Conservation (phyloP, 2,113 vertebrate genomes). For the Elephas maximus region DNA sequence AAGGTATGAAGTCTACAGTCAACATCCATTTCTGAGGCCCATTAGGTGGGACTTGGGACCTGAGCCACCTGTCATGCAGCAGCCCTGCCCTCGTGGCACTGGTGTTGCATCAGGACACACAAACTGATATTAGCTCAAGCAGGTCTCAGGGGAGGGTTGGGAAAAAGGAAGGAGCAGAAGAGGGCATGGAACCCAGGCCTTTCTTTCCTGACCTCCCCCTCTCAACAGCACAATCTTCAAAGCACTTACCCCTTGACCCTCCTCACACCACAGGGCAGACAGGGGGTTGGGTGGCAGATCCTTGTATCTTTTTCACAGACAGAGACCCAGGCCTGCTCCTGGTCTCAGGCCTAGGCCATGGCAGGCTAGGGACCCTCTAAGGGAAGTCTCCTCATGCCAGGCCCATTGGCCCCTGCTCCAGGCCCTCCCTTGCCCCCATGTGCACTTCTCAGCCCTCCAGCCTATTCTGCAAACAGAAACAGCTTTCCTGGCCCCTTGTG, state of each 20-base stretch:
- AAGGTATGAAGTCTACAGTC: neutral
- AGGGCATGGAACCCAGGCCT: neutral
- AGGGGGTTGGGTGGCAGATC: neutral
- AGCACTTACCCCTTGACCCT: too few species aligned
- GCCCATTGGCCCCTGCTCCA: too few species aligned
- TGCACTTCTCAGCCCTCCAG: too few species aligned
- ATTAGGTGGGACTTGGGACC: neutral
- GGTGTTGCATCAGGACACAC: neutral
- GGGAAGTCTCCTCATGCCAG: too few species aligned
- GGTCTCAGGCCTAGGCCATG: neutral
- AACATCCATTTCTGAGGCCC: neutral
- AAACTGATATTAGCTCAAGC: neutral
- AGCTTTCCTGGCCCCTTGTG: too few species aligned
- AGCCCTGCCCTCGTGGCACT: neutral
- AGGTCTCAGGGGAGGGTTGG: neutral
- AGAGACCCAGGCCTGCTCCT: neutral
- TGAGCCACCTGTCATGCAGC: neutral
- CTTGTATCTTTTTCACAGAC: neutral
- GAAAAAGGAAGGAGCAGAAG: neutral
- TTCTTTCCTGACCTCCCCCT: neutral
- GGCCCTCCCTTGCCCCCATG: too few species aligned
- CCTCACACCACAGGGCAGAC: neutral
- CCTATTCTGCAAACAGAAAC: too few species aligned
- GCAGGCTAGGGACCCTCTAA: neutral
- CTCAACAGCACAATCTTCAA: too few species aligned